phyloP scores from a whole-genome alignment of 2,113 vertebrate genomes.

The Sebastes fasciatus region DNA sequence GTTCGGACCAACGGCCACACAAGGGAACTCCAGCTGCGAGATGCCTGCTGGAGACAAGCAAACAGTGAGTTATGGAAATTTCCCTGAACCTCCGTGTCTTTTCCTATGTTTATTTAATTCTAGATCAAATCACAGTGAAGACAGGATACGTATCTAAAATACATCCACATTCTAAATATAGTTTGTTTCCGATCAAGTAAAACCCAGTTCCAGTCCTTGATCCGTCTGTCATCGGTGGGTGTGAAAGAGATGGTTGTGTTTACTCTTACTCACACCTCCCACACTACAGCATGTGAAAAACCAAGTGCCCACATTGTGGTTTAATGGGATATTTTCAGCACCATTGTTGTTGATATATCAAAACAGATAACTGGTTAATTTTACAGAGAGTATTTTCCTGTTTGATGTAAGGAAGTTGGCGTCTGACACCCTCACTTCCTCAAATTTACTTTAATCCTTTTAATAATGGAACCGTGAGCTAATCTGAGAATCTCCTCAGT shows the following conservation, averaged over 20 bases:
- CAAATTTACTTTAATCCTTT: background rate
- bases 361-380: conserved; percentile 35
- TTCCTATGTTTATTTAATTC: background rate
- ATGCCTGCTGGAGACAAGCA: conserved; percentile 80
- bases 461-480: background rate
- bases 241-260: background rate
- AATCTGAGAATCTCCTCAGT: background rate
- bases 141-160: background rate
- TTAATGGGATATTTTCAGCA: conserved; percentile 22
- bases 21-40: conserved; percentile 71
- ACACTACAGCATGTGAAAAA: conserved; percentile 40
- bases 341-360: background rate
- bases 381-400: background rate
- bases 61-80: conserved; percentile 74
- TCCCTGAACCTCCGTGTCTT: background rate
- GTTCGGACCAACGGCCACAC: conserved; percentile 78
- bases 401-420: conserved; percentile 6
- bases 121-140: background rate
- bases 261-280: conserved; percentile 19
- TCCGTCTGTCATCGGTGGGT: background rate
- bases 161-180: background rate
- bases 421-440: conserved; percentile 29
- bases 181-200: conserved; percentile 18
- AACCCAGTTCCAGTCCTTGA: background rate
- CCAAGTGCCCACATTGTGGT: conserved; percentile 29